phyloP scores from a whole-genome alignment of 2,113 vertebrate genomes.

The Dinomys branickii region DNA sequence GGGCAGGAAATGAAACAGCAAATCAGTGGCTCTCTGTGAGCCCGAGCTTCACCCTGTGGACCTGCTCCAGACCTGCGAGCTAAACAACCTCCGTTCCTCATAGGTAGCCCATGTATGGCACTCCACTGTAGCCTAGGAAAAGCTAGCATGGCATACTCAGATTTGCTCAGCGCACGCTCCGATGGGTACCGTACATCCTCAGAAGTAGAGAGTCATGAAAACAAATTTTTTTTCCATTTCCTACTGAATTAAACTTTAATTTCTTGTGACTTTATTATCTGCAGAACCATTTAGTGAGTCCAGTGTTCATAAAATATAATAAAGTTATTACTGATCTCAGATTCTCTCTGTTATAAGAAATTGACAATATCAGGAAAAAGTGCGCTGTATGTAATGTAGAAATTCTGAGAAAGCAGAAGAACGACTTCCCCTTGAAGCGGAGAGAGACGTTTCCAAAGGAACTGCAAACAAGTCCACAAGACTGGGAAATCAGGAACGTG shows the following conservation, averaged over 20 bases:
- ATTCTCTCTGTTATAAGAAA: neutral
- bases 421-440: neutral
- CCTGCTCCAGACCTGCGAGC: neutral
- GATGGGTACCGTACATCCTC: neutral
- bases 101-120: too few relatives aligned
- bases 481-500: rapidly evolving
- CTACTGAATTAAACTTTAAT: neutral
- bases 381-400: neutral
- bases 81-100: too few relatives aligned
- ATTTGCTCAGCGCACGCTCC: neutral
- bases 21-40: neutral
- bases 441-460: neutral
- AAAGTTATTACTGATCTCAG: neutral
- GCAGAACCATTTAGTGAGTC: neutral
- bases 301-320: neutral
- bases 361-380: neutral
- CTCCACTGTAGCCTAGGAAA: too few relatives aligned
- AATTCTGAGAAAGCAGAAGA: neutral
- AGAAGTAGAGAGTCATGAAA: neutral
- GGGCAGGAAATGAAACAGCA: neutral
- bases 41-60: too few relatives aligned
- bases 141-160: neutral
- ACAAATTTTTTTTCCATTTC: neutral
- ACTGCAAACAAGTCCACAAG: neutral
- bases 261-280: neutral